phyloP scores from a whole-genome alignment of 2,113 vertebrate species.

The Menidia beryllina region DNA sequence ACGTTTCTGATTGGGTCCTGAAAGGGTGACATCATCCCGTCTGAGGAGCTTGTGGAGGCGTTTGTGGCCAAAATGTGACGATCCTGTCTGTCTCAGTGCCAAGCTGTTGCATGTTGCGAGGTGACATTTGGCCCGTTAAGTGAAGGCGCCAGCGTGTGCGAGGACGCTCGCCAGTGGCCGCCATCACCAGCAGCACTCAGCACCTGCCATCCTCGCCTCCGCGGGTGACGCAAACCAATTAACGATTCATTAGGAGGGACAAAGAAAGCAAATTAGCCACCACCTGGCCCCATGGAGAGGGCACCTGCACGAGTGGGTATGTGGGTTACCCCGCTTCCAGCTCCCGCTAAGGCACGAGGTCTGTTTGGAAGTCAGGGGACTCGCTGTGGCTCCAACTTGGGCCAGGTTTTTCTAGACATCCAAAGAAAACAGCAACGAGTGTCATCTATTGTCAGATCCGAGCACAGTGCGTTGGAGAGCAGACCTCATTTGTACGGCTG shows the following conservation, averaged over 20 bases:
- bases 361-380: constrained; percentile 51
- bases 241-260: constrained; percentile 84
- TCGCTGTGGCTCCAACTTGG: constrained; percentile 38
- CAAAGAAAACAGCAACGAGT: constrained; percentile 35
- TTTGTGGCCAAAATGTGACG: not conserved
- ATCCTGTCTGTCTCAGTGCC: constrained; percentile 26
- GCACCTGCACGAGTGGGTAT: constrained; percentile 82
- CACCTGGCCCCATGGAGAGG: constrained; percentile 83
- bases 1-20: no score
- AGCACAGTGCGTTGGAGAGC: constrained; percentile 3
- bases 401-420: constrained; percentile 40
- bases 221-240: constrained; percentile 84
- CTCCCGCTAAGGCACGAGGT: constrained; percentile 50
- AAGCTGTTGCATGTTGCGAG: constrained; percentile 44
- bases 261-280: constrained; percentile 80
- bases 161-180: constrained; percentile 56
- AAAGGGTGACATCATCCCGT: no score
- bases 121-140: constrained; percentile 73
- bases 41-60: no score
- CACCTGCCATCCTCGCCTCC: constrained; percentile 73
- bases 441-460: constrained; percentile 65
- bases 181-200: constrained; percentile 63
- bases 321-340: constrained; percentile 65
- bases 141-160: constrained; percentile 36
- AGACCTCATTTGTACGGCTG: constrained; percentile 21